Evolutionary conservation across 2,888 invertebrate genomes (phyloP), one percentile per base, ranked within the genome.

Genomic region (Lasioglossum calceatum): DNA sequence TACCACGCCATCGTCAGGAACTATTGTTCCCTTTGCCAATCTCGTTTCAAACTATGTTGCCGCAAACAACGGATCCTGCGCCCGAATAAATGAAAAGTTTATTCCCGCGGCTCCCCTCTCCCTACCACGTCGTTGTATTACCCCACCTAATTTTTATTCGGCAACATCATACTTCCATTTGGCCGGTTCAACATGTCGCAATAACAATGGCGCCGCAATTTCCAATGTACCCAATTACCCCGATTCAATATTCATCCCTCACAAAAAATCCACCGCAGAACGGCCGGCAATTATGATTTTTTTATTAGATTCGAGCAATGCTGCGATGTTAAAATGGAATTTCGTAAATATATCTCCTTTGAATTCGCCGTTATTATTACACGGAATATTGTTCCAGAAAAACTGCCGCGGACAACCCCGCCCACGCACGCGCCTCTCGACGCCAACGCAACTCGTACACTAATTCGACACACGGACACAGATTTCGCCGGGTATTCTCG

Each of bases 131-230:
- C 27, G 27, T 2, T 27, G 4, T 5, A 14, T 16, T 5, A 14
- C 23, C 27, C 47, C 61, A 58, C 58, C 36, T 78, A 79, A 82
- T 79, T 79, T 77, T 36, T 74, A 23, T 70, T 67, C 32, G n/a
- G 44, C 32, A 36, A 76, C 54, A 19, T 64, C 79, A 32, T 50
- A n/a, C 39, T n/a, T 4, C 27, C 47, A 27, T 72, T 39, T 5
- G 8, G 10, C 23, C 23, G 47, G n/a, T 72, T 79, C 42, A 39
- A 73, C 47, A 64, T 27, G 72, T n/a, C 39, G 54, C 14, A 16
- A 36, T 4, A 44, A 74, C 79, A 79, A 74, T 47, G 32, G 54
- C 54, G 54, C 12, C 42, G 12, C 42, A 8, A 44, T 64, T 12
- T 54, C n/a, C 54, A 44, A 12, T 74, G 16, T 4, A 19, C 2